Conservation (phyloP, 2,888 invertebrate species). For the Trachelus stipa region DNA sequence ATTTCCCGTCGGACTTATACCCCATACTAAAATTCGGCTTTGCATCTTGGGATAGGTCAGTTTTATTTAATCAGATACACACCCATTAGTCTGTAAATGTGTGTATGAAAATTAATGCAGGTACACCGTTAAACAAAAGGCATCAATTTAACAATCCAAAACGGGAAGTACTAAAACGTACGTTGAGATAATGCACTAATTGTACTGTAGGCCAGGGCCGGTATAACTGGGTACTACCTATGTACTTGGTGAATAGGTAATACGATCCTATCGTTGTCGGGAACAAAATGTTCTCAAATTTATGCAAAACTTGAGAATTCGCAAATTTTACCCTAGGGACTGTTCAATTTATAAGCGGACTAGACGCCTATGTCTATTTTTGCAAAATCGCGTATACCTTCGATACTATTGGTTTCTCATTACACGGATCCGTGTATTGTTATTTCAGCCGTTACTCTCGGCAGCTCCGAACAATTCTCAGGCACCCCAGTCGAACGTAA, state of each 20-base stretch:
- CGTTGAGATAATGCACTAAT: neutral
- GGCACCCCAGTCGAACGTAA: conserved; percentile 14
- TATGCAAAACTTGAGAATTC: neutral
- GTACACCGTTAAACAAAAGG: neutral
- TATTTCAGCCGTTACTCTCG: conserved; percentile 36
- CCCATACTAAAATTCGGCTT: conserved; percentile 50
- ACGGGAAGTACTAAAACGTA: neutral
- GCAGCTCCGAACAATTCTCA: neutral
- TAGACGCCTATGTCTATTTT: neutral
- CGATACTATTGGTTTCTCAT: conserved; percentile 53
- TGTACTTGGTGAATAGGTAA: neutral
- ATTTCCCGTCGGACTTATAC: conserved; percentile 58
- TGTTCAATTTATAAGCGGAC: neutral
- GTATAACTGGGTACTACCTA: neutral
- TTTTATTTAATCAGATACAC: conserved; percentile 21
- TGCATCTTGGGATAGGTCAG: conserved; percentile 58
- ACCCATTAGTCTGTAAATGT: neutral
- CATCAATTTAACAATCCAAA: neutral
- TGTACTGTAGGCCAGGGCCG: neutral
- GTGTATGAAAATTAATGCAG: neutral
- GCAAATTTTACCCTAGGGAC: neutral
- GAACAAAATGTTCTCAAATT: neutral
- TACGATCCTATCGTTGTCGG: neutral
- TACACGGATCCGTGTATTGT: conserved; percentile 41
- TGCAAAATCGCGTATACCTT: neutral